phyloP scores from a whole-genome alignment of 1,140 invertebrate species.

The Atopsyche davidsoni region DNA sequence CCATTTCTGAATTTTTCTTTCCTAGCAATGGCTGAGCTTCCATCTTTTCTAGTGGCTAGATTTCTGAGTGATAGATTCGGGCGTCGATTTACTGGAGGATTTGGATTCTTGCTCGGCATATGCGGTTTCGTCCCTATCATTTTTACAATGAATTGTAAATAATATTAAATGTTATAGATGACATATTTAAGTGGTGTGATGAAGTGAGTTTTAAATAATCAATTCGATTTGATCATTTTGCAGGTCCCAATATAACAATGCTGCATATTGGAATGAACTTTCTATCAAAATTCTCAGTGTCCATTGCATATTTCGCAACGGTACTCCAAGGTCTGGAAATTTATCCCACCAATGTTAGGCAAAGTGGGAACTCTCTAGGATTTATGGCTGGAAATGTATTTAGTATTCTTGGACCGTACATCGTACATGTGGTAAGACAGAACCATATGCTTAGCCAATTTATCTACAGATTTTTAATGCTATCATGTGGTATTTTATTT shows the following conservation, averaged over 20 bases:
- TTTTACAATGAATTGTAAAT: constrained; percentile 23
- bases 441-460: too few relatives aligned
- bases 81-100: constrained; percentile 15
- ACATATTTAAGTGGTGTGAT: too few relatives aligned
- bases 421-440: constrained; percentile 63
- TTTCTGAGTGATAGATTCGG: constrained; percentile 22
- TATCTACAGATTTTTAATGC: too few relatives aligned
- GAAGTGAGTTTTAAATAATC: too few relatives aligned
- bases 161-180: too few relatives aligned
- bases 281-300: constrained; percentile 56
- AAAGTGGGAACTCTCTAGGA: constrained; percentile 58
- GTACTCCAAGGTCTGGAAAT: constrained; percentile 62
- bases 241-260: constrained; percentile 36
- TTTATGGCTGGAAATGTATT: constrained; percentile 53
- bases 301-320: constrained; percentile 56
- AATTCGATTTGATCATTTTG: constrained; percentile 25
- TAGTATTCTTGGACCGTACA: constrained; percentile 62
- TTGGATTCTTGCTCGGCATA: constrained; percentile 14
- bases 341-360: constrained; percentile 61
- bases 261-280: constrained; percentile 47
- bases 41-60: constrained; percentile 35
- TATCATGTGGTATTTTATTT: too few relatives aligned
- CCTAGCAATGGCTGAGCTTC: constrained; percentile 52
- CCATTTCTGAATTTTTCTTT: constrained; percentile 60
- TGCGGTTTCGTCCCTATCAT: constrained; percentile 12